A percentile compares a stretch with the other conserved stretches of the same genome.
Conservation (phyloP, 2,888 invertebrate genomes). For the Ormyrus nitidulus region DNA sequence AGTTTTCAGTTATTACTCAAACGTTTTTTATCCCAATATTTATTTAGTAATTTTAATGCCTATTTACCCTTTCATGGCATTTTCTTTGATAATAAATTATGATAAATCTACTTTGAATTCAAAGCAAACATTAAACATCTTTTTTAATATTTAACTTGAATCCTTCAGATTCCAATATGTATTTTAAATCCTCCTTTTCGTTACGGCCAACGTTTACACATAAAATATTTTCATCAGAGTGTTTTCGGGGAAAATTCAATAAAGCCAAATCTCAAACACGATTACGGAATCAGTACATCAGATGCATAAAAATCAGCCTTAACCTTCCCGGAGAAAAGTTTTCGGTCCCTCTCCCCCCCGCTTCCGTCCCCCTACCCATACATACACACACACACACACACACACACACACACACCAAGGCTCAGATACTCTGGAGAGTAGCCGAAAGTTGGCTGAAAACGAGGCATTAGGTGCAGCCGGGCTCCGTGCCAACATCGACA, state of each 20-base stretch:
- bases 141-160: conserved; percentile 4
- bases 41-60: too few relatives aligned
- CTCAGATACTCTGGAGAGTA: background rate
- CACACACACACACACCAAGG: too few relatives aligned
- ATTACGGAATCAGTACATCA: conserved; percentile 49
- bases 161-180: background rate
- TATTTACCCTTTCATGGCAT: background rate
- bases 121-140: background rate
- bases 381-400: background rate
- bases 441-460: conserved; percentile 45
- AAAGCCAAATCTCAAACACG: conserved; percentile 37
- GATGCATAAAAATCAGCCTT: conserved; percentile 55
- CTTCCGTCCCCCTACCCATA: background rate
- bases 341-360: background rate
- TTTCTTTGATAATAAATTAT: background rate
- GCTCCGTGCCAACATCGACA: conserved; percentile 48
- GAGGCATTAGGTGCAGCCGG: conserved; percentile 49
- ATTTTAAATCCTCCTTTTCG: background rate
- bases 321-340: conserved; percentile 49
- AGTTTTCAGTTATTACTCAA: too few relatives aligned
- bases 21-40: too few relatives aligned
- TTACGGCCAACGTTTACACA: conserved; percentile 15
- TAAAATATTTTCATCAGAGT: conserved; percentile 35
- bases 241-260: conserved; percentile 46
- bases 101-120: background rate